Base-by-base conservation (phyloP, 2,797 vertebrate genomes). In the Rhinogobio ventralis region DNA sequence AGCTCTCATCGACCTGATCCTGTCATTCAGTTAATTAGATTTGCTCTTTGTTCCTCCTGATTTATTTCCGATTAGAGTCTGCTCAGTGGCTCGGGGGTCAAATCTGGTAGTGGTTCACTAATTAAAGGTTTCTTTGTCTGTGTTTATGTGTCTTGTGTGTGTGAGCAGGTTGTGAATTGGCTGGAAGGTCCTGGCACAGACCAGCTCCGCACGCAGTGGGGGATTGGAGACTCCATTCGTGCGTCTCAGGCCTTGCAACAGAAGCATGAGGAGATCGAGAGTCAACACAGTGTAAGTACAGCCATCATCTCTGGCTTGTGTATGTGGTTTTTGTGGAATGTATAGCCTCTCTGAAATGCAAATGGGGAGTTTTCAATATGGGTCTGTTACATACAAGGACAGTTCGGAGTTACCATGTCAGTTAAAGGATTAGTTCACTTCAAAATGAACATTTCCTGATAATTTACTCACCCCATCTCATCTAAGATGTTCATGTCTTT, bases 231-330 rank as follows among this genome's bases (percentile, higher is more conserved):
- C 92, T 99, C 98, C 3, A 97, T 98, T 78, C 94, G 98, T 89
- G 96, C 98, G 4, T 98, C 98, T 36, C 98, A 99, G 93, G 96
- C 97, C 46, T 95, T 99, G 82, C 98, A 99, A 83, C 97, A 99
- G 93, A 99, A 99, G 89, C 98, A 99, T 0, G 98, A 99, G 91
- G 98, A 99, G 91, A 98, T 99, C 0, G 98, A 99, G 93, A 99
- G 98, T 90, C 98, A 99, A 87, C 98, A 99, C 93, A 99, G 98
- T 91, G 98, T 99, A 94, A 97, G 96, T 45, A 72, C 33, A 78
- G 25, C 13, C 7, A n/a, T n/a, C 71, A 45, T 51, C 28, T 74
- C 42, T 73, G 42, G 23, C 14, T 71, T 71, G 23, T 71, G 42
- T 15, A 10, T 64, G 36, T 25, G 42, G n/a, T 20, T 51, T 33